phyloP scores from a whole-genome alignment of 1,140 invertebrate species.

The Aricia agestis region DNA sequence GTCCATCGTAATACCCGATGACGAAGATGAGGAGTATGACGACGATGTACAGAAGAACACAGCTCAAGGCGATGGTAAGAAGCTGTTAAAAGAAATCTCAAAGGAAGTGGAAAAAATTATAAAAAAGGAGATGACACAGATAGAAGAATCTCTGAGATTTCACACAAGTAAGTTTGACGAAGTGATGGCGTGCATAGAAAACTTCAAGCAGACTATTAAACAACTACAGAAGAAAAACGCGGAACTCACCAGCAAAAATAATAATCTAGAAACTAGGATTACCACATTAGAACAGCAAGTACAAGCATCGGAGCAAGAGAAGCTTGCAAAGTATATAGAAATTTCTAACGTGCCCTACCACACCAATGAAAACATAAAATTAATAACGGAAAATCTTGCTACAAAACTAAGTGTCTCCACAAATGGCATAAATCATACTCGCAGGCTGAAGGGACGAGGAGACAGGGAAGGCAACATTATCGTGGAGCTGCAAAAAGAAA shows the following conservation, averaged over 20 bases:
- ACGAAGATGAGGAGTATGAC: constrained; percentile 22
- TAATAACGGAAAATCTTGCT: constrained; percentile 18
- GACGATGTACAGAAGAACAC: constrained; percentile 13
- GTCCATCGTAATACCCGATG: constrained; percentile 19
- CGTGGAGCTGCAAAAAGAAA: constrained; percentile 15
- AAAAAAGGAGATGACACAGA: constrained; percentile 22
- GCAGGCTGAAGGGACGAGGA: constrained; percentile 11
- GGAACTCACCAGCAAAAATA: constrained; percentile 27
- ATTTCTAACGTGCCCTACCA: constrained; percentile 19
- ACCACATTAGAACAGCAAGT: constrained; percentile 27
- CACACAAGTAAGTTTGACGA: constrained; percentile 20
- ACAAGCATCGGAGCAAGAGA: constrained; percentile 27
- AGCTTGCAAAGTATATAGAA: constrained; percentile 24
- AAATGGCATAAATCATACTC: constrained; percentile 18
- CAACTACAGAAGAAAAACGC: constrained; percentile 21
- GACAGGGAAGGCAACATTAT: constrained; percentile 16
- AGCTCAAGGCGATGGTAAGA: neutral
- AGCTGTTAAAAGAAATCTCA: constrained; percentile 18
- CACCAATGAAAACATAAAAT: constrained; percentile 13
- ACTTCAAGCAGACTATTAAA: constrained; percentile 23
- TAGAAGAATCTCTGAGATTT: constrained; percentile 20
- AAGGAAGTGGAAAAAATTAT: constrained; percentile 24
- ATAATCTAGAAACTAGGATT: constrained; percentile 25
- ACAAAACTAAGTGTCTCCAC: constrained; percentile 15
- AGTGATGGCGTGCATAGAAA: constrained; percentile 20